Evolutionary conservation across 2,113 vertebrate species (phyloP), one percentile per base, ranked within the genome.

Genomic region (Thermophis baileyi): DNA sequence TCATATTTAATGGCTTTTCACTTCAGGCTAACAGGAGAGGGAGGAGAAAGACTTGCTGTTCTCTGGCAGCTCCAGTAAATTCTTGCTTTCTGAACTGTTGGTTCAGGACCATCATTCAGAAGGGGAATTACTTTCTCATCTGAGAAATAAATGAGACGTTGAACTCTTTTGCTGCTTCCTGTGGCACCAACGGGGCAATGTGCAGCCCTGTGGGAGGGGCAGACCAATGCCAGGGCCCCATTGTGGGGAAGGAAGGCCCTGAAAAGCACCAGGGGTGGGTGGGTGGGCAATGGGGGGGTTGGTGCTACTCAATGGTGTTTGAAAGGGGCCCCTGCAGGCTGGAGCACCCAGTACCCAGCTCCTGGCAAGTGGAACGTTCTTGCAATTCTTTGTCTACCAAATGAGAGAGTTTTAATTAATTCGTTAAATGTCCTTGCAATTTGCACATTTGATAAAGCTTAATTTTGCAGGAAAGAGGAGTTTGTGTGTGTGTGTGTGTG

Each of bases 1-100:
- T 98, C 98, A 98, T 98, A 97, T 98, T 98, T 98, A 98, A 98
- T 98, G 97, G 98, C 97, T 98, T 98, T 98, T 98, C 98, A 98
- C 98, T 98, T 98, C 97, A 97, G 98, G 98, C 97, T 97, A 98
- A 98, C 97, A 97, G 97, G 97, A 97, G 96, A 92, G 93, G 94
- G 53, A 22, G 95, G 44, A 97, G 93, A 97, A 96, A 92, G 96
- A 96, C 95, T 96, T 96, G 46, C 92, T 27, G n/a, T 11, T 94
- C 96, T 96, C 96, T 95, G 95, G 97, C 97, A 97, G 97, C 96
- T 94, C 60, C 97, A 93, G 97, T 96, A 97, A 97, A 98, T 98
- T 97, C 97, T 96, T 95, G 96, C 97, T 97, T 96, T 96, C 97
- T 96, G 97, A 98, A 98, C 97, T 98, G 97, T 97, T 97, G 98